Evolutionary conservation across 2,888 invertebrate genomes (phyloP).

Genomic region (Caenorhabditis virilis): DNA sequence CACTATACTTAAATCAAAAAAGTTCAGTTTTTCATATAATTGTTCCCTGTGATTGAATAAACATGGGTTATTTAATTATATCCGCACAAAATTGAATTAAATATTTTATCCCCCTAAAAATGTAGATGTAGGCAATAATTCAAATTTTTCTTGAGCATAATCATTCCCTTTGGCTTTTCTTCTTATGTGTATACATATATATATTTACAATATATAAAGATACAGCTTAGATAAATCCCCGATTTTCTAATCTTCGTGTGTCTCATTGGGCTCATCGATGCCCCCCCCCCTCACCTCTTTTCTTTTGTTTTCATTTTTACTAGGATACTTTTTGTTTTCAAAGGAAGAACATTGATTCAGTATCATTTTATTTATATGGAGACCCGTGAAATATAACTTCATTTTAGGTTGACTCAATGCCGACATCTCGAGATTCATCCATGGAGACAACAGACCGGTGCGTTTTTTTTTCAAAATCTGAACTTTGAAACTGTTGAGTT

Average conservation of each 20-base stretch:
- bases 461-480: constrained; percentile 6
- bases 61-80: too few species aligned
- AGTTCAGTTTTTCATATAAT: too few species aligned
- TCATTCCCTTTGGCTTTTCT: too few species aligned
- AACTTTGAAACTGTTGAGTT: too few species aligned
- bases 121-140: too few species aligned
- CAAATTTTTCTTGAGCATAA: too few species aligned
- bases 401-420: constrained; percentile 43
- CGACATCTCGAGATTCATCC: constrained; percentile 62
- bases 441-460: constrained; percentile 58
- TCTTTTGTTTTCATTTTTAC: not conserved
- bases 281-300: not conserved
- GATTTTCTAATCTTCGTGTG: constrained; percentile 27
- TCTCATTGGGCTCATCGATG: constrained; percentile 18
- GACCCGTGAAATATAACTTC: too few species aligned
- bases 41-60: too few species aligned
- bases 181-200: not conserved
- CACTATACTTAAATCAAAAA: too few species aligned
- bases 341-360: not conserved
- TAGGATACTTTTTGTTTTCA: not conserved
- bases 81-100: too few species aligned
- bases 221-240: constrained; percentile 35
- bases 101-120: too few species aligned
- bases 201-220: not conserved
- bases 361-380: not conserved